Evolutionary conservation across 2,113 vertebrate species (phyloP), one percentile per base, ranked within the genome.

Genomic region (Amia ocellicauda): DNA sequence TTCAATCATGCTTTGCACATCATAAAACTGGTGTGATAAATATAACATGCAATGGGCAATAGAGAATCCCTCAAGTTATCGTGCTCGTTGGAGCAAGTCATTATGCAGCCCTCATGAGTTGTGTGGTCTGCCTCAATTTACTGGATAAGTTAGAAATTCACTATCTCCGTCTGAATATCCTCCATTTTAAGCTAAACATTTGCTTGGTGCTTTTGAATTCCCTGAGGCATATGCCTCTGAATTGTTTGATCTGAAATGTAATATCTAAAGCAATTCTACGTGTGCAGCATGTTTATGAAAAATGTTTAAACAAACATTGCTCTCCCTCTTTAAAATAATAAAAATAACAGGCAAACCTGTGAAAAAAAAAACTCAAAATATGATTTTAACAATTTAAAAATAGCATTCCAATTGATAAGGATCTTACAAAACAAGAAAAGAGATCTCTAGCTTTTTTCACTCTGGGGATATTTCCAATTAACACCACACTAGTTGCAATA

Each of bases 31-130:
- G 76, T 72, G 76, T 84, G 79, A 85, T 84, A 68, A 83, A 84
- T 82, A 74, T 77, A 71, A 69, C 74, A 69, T 49, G 73, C 80
- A 78, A 77, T 79, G 54, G 63, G 26, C 42, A 50, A 49, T 28
- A 43, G 42, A 16, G 54, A 49, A 52, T 52, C 45, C 27, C 56
- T 67, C 67, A 69, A 78, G 74, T 74, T 84, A 84, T 82, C 81
- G 79, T 20, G 82, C 82, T 86, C 76, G 74, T 74, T 74, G 76
- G 64, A 84, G 80, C 84, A 72, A 73, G 77, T 80, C 81, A 84
- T 86, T 83, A 84, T 82, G 76, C 82, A 75, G 79, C 40, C 47
- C 29, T 67, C 62, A 14, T 51, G 19, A 52, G 60, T 28, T 51
- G 19, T 13, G 60, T 16, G 24, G 26, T 17, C 26, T 23, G 17